Base-by-base conservation (phyloP, 1,140 invertebrate species). In the Drosophila subobscura region DNA sequence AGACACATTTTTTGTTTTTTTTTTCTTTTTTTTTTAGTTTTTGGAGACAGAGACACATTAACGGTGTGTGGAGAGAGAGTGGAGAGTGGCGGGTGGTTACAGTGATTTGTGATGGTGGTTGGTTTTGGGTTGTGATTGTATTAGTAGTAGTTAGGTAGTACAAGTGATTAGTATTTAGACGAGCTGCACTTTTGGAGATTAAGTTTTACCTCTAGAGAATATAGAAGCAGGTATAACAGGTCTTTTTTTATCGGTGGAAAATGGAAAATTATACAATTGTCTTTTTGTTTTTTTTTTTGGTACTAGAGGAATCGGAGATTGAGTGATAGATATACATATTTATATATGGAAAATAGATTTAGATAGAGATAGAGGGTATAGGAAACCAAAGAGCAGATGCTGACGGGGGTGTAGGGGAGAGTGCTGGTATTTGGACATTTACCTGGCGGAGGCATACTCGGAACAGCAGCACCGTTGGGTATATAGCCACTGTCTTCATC, bases 381-480 rank as follows among this genome's bases (percentile, higher is more conserved):
- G 57, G 65, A 49, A 79, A 51, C 52, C 47, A 83, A 27, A 71
- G n/a, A 67, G 27, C 33, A 67, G 53, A 53, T 51, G 23, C 14
- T 44, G 41, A 5, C 5, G 41, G 27, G 7, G 14, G 16, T 7
- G 5, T 20, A 50, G 12, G 23, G 23, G 20, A 12, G 7, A 42
- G 14, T 49, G 16, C 14, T 40, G 46, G 37, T 45, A 40, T 27
- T 6, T 37, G 33, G 29, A 41, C 52, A 90, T 74, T 91, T 91
- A 91, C 90, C 90, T 91, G 90, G 90, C 56, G 90, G 90, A 90
- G 90, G 90, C 68, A 91, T 85, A 49, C 67, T 90, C 44, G 89
- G 89, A 47, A 57, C 79, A 46, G 72, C 77, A 71, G 74, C 71
- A 33, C 89, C 89, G 65, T 91, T 91, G 1, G 89, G 89, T 77